Base-by-base conservation (phyloP, 2,113 vertebrate genomes). In the Motacilla tschutschensis region DNA sequence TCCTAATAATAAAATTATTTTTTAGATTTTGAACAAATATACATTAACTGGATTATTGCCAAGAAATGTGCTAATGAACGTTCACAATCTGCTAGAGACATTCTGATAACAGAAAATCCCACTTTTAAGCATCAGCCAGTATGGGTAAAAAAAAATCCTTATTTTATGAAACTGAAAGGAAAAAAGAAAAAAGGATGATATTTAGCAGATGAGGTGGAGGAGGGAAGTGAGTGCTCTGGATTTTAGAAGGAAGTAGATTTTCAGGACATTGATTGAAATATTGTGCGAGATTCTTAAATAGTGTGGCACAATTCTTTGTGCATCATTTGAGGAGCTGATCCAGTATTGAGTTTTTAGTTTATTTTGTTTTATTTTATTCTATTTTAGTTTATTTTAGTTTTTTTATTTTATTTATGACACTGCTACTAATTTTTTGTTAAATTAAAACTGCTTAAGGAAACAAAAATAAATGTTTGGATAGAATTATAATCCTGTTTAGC, bases 41-140 rank as follows among this genome's bases (percentile, higher is more conserved):
- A 55, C 53, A 63, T 90, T 94, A 92, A 94, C 84, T 92, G 91
- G 71, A 94, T 93, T 94, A 81, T 96, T 96, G 79, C 86, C 78
- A 92, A 72, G 20, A 77, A 91, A 75, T 55, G 24, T 88, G 75
- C 29, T 86, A 91, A 94, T 91, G 80, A 95, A 90, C 69, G 92
- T 93, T 83, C 66, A 14, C 55, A 81, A 35, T 28, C 74, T 95
- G 55, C 36, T 88, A 66, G 72, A 92, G 51, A 69, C 29, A 47
- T 12, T 65, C 9, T 50, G 40, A n/a, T 80, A 75, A 58, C 75
- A 73, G 83, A 70, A 88, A 18, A 79, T 47, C 40, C 51, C 66
- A 59, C 64, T 83, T 62, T 71, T 72, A 84, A 59, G 35, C 71
- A 57, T 86, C 60, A 62, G 9, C 16, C 38, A 50, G 35, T 41